These are phyloP conservation scores for Montipora capricornis DNA, from an alignment of 64 coral and sea anemone species.

Conservation along the genomic window DNA sequence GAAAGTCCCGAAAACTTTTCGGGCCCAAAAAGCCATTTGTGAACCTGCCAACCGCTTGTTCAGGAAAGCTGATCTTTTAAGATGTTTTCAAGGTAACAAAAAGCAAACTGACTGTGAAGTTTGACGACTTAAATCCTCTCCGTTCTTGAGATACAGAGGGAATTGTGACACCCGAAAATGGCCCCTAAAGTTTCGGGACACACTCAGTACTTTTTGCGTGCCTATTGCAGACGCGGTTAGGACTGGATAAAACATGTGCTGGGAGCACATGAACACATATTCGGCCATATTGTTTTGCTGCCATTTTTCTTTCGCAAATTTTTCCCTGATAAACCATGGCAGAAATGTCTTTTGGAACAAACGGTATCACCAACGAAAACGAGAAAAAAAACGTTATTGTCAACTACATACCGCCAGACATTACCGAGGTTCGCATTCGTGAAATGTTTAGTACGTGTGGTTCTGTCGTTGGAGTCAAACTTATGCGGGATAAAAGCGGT, in stretches of 20 bases:
- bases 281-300: neutral
- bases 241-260: constrained; percentile 20
- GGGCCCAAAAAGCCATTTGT: no score
- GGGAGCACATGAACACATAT: no score
- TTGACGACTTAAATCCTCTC: no score
- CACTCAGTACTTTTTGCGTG: neutral
- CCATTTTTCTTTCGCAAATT: no score
- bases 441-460: constrained; percentile 80
- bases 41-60: no score
- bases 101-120: no score
- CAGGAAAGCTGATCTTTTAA: no score
- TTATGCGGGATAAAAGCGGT: constrained; percentile 89
- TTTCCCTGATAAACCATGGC: neutral
- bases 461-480: constrained; percentile 75
- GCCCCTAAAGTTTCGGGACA: no score
- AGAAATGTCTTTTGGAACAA: neutral
- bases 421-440: constrained; percentile 79
- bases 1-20: no score
- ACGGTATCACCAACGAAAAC: constrained; percentile 20
- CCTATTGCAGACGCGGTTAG: neutral
- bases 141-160: no score
- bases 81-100: no score
- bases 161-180: no score
- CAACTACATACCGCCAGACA: constrained; percentile 88
- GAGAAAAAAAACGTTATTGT: constrained; percentile 96